Evolutionary conservation across 2,113 vertebrate genomes (phyloP).

Genomic region (Scalopus aquaticus): DNA sequence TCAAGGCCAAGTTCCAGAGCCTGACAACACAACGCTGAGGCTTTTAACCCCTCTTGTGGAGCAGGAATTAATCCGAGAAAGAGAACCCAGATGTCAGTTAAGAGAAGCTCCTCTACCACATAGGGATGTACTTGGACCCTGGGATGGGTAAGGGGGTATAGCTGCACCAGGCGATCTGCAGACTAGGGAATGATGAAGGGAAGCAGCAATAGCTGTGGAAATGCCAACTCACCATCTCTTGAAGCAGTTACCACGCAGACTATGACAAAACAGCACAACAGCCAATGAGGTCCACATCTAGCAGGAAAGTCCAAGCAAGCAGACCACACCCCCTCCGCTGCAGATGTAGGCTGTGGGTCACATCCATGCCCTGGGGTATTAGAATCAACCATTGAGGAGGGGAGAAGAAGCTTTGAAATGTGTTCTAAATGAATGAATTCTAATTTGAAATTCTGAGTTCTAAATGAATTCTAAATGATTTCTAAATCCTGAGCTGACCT

Average conservation of each 20-base stretch:
- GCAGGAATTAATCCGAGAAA: background rate
- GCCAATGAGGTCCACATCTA: background rate
- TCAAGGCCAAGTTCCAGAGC: background rate
- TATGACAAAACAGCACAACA: background rate
- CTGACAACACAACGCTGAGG: background rate
- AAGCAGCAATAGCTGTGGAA: background rate
- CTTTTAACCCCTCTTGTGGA: background rate
- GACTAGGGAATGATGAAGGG: background rate
- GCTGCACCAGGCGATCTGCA: background rate
- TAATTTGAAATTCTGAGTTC: background rate
- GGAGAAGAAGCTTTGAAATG: background rate
- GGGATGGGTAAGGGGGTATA: background rate
- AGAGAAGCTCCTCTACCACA: background rate
- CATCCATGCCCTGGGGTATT: background rate
- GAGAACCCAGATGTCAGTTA: background rate
- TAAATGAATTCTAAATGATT: background rate
- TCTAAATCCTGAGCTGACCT: background rate
- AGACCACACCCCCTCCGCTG: background rate
- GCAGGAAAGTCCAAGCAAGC: background rate
- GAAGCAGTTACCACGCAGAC: background rate
- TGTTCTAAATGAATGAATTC: background rate
- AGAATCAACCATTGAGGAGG: background rate
- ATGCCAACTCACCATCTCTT: background rate
- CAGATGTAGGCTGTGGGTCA: background rate
- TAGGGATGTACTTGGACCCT: background rate